phyloP scores from a whole-genome alignment of 1,140 invertebrate species.

The Nasonia longicornis region DNA sequence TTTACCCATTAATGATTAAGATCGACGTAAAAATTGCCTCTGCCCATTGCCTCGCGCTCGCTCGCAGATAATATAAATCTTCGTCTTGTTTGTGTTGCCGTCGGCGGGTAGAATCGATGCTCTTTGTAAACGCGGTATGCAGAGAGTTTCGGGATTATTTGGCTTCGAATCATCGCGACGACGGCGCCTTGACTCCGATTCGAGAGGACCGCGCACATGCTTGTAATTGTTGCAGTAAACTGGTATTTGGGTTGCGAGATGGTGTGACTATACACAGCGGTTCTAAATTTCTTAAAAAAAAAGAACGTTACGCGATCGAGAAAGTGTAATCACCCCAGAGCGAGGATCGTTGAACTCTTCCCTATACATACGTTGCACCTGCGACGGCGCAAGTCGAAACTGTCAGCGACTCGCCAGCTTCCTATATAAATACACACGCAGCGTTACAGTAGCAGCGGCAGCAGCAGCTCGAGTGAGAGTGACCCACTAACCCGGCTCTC shows the following conservation, averaged over 20 bases:
- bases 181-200: too few species aligned
- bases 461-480: constrained; percentile 59
- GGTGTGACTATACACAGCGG: too few species aligned
- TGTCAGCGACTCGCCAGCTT: constrained; percentile 39
- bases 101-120: too few species aligned
- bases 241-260: too few species aligned
- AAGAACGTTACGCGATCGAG: neutral
- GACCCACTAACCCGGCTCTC: constrained; percentile 65
- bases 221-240: neutral
- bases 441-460: neutral
- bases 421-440: neutral
- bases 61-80: too few species aligned
- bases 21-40: neutral
- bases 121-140: too few species aligned
- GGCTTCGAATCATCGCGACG: too few species aligned
- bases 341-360: constrained; percentile 45
- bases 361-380: constrained; percentile 44
- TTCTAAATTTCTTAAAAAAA: neutral
- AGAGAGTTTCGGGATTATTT: too few species aligned
- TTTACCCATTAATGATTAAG: constrained; percentile 53
- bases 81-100: too few species aligned
- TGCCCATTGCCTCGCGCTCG: neutral
- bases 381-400: constrained; percentile 34
- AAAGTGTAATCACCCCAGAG: neutral
- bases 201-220: too few species aligned